Evolutionary conservation across 2,797 vertebrate genomes (phyloP).

Genomic region (Salarias fasciatus): DNA sequence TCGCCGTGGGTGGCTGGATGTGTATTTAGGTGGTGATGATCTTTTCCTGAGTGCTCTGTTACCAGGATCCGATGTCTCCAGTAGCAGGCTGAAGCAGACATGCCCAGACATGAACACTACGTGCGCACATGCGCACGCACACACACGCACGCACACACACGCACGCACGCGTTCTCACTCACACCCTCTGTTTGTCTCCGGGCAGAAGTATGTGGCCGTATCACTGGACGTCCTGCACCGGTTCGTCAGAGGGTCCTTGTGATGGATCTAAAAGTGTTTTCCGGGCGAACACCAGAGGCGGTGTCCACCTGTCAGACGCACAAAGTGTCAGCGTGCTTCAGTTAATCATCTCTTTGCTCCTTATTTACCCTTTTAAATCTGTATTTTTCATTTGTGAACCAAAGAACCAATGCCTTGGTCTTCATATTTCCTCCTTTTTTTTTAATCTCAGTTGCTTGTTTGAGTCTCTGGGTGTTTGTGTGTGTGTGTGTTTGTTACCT

Average conservation of each 20-base stretch:
- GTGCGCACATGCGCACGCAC: slow-evolving; percentile 9
- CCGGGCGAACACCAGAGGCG: slow-evolving; percentile 57
- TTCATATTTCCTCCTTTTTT: too few relatives aligned
- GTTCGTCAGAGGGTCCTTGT: slow-evolving; percentile 39
- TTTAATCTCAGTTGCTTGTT: too few relatives aligned
- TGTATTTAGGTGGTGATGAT: slow-evolving; percentile 75
- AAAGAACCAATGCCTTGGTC: too few relatives aligned
- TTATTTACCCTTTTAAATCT: too few relatives aligned
- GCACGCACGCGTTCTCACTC: slow-evolving; percentile 9
- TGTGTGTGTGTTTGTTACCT: too few relatives aligned
- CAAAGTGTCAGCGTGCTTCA: neutral
- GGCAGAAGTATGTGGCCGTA: slow-evolving; percentile 66
- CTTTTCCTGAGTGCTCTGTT: slow-evolving; percentile 77
- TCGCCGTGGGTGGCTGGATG: slow-evolving; percentile 62
- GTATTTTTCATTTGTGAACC: too few relatives aligned
- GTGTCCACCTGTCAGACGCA: slow-evolving; percentile 41
- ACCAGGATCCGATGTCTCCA: slow-evolving; percentile 77
- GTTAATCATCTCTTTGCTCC: too few relatives aligned
- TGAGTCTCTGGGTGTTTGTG: too few relatives aligned
- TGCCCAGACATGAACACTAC: slow-evolving; percentile 77
- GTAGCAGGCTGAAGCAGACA: slow-evolving; percentile 69
- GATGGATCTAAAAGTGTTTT: slow-evolving; percentile 55
- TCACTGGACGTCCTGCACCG: slow-evolving; percentile 30
- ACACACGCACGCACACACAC: slow-evolving; percentile 29
- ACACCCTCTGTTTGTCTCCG: slow-evolving; percentile 58